Percentiles rank a stretch among this genome's conserved stretches.
phyloP scores from a whole-genome alignment of 2,113 vertebrate genomes.

The Ranitomeya variabilis region DNA sequence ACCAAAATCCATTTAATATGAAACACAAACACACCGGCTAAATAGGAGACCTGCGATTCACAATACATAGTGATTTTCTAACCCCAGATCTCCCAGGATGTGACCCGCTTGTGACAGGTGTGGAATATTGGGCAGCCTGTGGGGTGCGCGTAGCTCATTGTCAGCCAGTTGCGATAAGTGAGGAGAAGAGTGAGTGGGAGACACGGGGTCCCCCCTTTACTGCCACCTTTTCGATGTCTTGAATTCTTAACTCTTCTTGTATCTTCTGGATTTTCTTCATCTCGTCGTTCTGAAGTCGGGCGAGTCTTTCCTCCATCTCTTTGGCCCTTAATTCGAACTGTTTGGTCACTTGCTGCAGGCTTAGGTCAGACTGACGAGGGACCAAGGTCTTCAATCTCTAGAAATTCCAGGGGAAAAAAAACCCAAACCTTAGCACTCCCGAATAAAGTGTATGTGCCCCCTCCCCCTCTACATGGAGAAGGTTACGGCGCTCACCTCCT shows the following conservation, averaged over 20 bases:
- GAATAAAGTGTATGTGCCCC: not conserved
- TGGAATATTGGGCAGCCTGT: no score
- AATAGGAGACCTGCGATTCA: no score
- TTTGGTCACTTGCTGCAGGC: constrained; percentile 75
- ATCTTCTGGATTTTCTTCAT: constrained; percentile 69
- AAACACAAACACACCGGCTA: no score
- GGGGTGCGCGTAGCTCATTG: no score
- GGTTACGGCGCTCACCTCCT: constrained; percentile 72
- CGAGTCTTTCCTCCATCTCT: constrained; percentile 64
- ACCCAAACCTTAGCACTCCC: not conserved
- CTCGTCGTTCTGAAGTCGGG: constrained; percentile 61
- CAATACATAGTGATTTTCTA: no score
- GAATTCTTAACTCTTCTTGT: constrained; percentile 70
- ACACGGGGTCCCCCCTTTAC: no score
- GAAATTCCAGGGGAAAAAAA: constrained; percentile 57
- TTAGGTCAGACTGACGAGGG: constrained; percentile 73
- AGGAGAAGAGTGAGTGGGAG: no score
- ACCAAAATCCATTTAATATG: no score
- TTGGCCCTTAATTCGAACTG: constrained; percentile 73
- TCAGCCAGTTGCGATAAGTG: no score
- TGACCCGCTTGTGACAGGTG: no score
- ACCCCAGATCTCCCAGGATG: no score
- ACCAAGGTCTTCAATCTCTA: constrained; percentile 75
- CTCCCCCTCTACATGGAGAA: not conserved
- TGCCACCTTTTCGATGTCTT: constrained; percentile 73